Evolutionary conservation across 2,888 invertebrate genomes (phyloP).

Genomic region (Hirtodrosophila cameraria): DNA sequence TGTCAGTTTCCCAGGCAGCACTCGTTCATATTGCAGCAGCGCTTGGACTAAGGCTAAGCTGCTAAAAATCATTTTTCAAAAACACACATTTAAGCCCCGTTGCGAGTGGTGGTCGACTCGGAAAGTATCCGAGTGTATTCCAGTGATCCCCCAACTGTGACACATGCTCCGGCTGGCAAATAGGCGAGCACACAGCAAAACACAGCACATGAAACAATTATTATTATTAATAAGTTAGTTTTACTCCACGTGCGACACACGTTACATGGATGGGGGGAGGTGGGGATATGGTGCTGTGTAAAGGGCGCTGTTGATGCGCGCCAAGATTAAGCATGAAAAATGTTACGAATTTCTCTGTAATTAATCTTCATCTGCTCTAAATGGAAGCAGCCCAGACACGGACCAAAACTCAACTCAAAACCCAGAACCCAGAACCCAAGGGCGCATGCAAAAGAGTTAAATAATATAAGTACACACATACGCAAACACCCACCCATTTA

Average conservation of each 20-base stretch:
- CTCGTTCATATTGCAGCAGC: constrained; percentile 12
- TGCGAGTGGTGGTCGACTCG: constrained; percentile 30
- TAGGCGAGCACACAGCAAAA: constrained; percentile 21
- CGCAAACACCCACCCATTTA: constrained; percentile 12
- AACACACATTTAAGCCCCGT: constrained; percentile 51
- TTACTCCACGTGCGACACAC: constrained; percentile 56
- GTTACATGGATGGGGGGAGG: neutral
- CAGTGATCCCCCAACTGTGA: constrained; percentile 61
- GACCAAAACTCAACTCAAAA: too few relatives aligned
- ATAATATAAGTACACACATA: constrained; percentile 70
- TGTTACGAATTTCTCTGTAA: constrained; percentile 76
- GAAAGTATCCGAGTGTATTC: too few relatives aligned
- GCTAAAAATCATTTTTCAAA: constrained; percentile 74
- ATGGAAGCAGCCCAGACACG: constrained; percentile 39
- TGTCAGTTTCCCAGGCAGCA: constrained; percentile 19
- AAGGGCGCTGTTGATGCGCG: constrained; percentile 51
- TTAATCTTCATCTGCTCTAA: constrained; percentile 71
- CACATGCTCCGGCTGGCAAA: constrained; percentile 62
- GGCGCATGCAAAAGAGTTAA: constrained; percentile 74
- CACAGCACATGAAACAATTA: constrained; percentile 74
- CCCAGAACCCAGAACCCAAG: constrained; percentile 12
- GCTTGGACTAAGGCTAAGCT: constrained; percentile 59
- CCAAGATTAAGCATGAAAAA: constrained; percentile 77
- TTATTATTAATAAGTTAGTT: constrained; percentile 78
- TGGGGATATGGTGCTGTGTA: neutral